Evolutionary conservation across 2,888 invertebrate species (phyloP), one percentile per base, ranked within the genome.

Genomic region (Pherbina coryleti): DNA sequence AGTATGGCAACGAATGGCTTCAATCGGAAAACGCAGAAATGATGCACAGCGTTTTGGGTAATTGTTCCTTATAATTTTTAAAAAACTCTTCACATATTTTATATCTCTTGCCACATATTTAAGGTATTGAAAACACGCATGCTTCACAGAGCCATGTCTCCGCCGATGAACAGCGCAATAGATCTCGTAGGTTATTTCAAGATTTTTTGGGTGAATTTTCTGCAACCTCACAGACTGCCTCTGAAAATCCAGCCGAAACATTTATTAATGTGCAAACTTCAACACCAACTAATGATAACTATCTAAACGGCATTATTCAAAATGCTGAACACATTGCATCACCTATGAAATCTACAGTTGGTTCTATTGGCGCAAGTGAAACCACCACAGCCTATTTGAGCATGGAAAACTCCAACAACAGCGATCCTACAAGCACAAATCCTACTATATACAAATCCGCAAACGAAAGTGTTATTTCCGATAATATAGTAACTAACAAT

Each of bases 1-100:
- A 91, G 82, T 92, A 91, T 84, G 93, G 93, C 14, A 91, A 91
- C 81, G 90, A 91, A 72, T 94, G 93, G 93, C 84, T 94, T 44
- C 91, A 91, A 77, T 90, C 90, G 70, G 89, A 91, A 70, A 91
- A 91, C 73, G 91, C 91, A 0, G 90, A 91, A 49, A 86, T 88
- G 64, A 90, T 93, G 66, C 91, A 92, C 83, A 91, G 91, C 83
- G 91, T 92, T 44, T 88, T 93, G 83, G 93, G 93, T 79, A 67
- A 22, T 71, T 70, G 17, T 25, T 64, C 9, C 5, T 2, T 14
- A 9, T 55, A 2, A 19, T 55, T 5, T 19, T 55, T n/a, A 53
- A 53, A 19, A 53, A 53, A 53, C 2, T 44, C 3, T 55, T 55
- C 3, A 19, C 9, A 55, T 55, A 19, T 19, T 53, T 5, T 8